Evolutionary conservation across 2,113 vertebrate genomes (phyloP).

Genomic region (Calypte anna): DNA sequence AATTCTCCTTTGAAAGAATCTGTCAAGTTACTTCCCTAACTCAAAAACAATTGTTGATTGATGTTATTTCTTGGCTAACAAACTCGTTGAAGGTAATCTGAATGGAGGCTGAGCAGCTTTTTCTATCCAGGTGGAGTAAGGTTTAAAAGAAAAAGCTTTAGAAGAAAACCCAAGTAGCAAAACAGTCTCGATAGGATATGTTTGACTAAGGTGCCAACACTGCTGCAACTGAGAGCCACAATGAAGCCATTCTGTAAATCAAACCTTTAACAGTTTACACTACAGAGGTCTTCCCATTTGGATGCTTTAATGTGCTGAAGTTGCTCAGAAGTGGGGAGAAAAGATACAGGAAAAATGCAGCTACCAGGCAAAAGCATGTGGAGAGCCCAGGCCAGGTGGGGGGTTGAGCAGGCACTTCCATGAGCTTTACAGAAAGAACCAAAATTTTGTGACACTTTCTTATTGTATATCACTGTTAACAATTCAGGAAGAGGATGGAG

Average conservation of each 20-base stretch:
- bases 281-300: not conserved
- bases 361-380: not conserved
- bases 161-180: not conserved
- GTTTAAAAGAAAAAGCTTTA: not conserved
- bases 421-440: not conserved
- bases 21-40: slow-evolving; percentile 66
- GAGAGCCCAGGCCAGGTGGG: not conserved
- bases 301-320: not conserved
- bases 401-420: not conserved
- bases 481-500: not conserved
- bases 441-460: not conserved
- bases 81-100: slow-evolving; percentile 37
- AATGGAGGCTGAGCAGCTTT: not conserved
- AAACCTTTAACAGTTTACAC: not conserved
- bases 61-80: slow-evolving; percentile 64
- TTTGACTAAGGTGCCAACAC: not conserved
- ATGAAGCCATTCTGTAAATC: not conserved
- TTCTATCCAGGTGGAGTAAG: slow-evolving; percentile 18
- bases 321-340: not conserved
- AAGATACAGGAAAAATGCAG: not conserved
- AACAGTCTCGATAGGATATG: not conserved
- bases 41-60: slow-evolving; percentile 58
- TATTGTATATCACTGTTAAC: not conserved
- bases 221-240: not conserved
- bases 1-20: slow-evolving; percentile 70